Evolutionary conservation across 2,113 vertebrate species (phyloP), one percentile per base, ranked within the genome.

Genomic region (Hippocampus barbouri): DNA sequence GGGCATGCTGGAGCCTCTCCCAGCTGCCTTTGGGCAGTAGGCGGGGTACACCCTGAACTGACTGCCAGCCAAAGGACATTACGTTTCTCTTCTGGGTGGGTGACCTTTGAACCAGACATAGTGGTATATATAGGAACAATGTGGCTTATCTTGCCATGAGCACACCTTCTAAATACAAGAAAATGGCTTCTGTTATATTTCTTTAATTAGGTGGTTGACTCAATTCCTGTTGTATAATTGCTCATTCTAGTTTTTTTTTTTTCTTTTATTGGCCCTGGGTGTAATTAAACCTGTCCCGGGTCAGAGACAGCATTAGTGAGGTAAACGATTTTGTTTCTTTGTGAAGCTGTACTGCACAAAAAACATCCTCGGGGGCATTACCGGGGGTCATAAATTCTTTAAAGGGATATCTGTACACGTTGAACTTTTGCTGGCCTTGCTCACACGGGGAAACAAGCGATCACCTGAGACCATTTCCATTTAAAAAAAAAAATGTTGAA

Each of bases 371-470:
- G 25, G 70, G 68, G 79, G 78, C 75, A 73, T 88, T 82, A 88
- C 84, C 74, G 67, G 79, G 80, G 88, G 85, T 88, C 85, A 73
- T 89, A 91, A 89, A 87, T 86, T 85, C 79, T 79, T 79, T 74
- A 80, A 83, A 76, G 70, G 77, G 87, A 80, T 87, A 86, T 90
- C 80, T 90, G 79, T 87, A 83, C 84, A 85, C 84, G 83, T 62
- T 90, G 88, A 90, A 90, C 85, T 89, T 83, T 79, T 82, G 81
- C 70, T 85, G 86, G 87, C 88, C 88, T 88, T 71, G 70, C 75
- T 70, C 69, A 79, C 78, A 77, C 79, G 78, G 81, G 81, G 83
- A 86, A 80, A 79, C 83, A 82, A 72, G 69, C 75, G 73, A 75
- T 76, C 74, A 74, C 85, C 67, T 3, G 70, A 72, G 81, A 73